These are phyloP conservation scores for Sebastolobus altivelis DNA, from an alignment of 2,797 vertebrate species.

Conservation along the genomic window DNA sequence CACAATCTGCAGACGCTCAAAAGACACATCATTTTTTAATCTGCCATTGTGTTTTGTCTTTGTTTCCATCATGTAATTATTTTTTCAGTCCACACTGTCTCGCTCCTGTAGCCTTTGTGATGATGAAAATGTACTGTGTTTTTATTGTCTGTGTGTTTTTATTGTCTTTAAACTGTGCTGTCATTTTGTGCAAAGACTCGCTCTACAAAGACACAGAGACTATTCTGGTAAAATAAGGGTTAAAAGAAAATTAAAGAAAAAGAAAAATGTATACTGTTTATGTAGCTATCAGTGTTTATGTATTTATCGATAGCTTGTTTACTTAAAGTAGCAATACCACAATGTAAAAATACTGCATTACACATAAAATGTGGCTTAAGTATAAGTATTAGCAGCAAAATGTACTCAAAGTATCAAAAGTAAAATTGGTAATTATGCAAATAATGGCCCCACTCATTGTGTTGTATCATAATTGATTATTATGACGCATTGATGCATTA, in stretches of 20 bases:
- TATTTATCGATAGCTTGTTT: neutral
- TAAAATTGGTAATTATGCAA: neutral
- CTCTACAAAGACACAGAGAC: neutral
- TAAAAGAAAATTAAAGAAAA: neutral
- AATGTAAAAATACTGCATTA: neutral
- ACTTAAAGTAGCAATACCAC: neutral
- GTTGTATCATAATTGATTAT: neutral
- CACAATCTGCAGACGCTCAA: conserved; percentile 34
- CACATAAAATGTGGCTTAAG: neutral
- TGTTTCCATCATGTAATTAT: neutral
- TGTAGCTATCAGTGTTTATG: neutral
- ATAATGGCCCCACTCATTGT: neutral
- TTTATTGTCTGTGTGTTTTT: neutral
- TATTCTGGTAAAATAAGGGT: neutral
- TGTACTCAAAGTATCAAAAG: neutral
- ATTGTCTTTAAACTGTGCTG: neutral
- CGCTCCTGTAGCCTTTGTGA: neutral
- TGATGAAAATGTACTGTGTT: neutral
- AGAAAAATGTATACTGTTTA: neutral
- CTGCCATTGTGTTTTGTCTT: conserved; percentile 18
- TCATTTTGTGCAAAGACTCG: neutral
- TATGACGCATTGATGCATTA: neutral
- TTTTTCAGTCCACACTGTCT: neutral
- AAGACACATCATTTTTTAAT: conserved; percentile 21
- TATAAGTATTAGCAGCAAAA: neutral